These are phyloP conservation scores for Cerastoderma edule DNA, from an alignment of 2,888 invertebrate species.

Conservation along the genomic window DNA sequence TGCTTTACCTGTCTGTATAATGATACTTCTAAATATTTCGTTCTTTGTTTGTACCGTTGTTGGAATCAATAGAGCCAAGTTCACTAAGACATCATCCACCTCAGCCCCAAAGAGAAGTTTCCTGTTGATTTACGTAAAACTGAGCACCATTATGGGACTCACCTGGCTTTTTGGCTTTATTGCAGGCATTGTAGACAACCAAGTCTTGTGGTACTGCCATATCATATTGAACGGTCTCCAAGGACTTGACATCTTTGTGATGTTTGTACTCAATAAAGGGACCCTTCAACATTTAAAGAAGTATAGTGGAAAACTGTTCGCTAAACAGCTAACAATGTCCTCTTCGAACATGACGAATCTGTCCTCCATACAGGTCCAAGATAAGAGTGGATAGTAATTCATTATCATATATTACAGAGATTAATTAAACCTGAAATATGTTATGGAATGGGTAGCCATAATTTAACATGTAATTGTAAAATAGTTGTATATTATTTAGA, in stretches of 20 bases:
- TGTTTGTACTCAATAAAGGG: conserved; percentile 1
- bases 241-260: conserved; percentile 10
- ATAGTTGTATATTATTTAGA: no score
- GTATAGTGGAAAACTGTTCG: no score
- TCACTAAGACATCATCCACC: background rate
- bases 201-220: conserved; percentile 15
- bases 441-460: no score
- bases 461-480: no score
- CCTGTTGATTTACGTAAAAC: conserved; percentile 6
- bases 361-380: no score
- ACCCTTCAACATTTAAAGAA: no score
- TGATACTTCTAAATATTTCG: background rate
- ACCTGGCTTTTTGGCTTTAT: conserved; percentile 21
- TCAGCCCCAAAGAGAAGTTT: conserved; percentile 6
- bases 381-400: no score
- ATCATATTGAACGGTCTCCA: conserved; percentile 14
- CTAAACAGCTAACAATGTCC: no score
- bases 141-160: conserved; percentile 6
- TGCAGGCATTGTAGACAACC: background rate
- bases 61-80: conserved; percentile 12
- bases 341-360: no score
- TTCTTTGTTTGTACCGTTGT: conserved; percentile 11
- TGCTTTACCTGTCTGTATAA: conserved; percentile 5
- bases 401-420: no score
- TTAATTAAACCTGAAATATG: no score